A percentile compares a stretch with the other conserved stretches of the same genome.
Evolutionary conservation across 2,888 invertebrate species (phyloP).

Genomic region (Ptychoptera albimana): DNA sequence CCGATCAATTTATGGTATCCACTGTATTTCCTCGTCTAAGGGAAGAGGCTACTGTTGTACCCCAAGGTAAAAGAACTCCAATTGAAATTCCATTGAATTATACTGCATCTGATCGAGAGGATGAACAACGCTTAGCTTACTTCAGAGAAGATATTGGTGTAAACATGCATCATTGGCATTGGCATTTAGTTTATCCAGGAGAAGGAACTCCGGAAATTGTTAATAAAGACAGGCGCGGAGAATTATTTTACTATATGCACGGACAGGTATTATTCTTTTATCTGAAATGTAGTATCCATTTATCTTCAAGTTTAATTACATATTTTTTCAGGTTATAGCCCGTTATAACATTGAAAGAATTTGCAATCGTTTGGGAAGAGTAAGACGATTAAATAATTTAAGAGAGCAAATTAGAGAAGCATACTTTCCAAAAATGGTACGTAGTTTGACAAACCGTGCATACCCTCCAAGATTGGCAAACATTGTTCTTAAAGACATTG

Average conservation of each 20-base stretch:
- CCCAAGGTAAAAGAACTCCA: constrained; percentile 31
- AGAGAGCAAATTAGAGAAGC: constrained; percentile 18
- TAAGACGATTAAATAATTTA: constrained; percentile 16
- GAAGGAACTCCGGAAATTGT: constrained; percentile 40
- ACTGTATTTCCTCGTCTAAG: constrained; percentile 45
- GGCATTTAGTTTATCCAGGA: constrained; percentile 67
- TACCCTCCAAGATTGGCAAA: constrained; percentile 15
- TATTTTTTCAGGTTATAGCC: neutral
- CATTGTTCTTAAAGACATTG: constrained; percentile 13
- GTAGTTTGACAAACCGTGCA: constrained; percentile 12
- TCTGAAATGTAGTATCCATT: neutral
- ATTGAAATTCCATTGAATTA: constrained; percentile 49
- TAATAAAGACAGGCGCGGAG: constrained; percentile 57
- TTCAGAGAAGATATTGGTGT: constrained; percentile 70
- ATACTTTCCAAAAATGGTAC: constrained; percentile 22
- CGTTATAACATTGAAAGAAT: constrained; percentile 24
- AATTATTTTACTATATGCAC: constrained; percentile 70
- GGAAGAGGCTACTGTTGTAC: constrained; percentile 43
- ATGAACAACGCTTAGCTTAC: constrained; percentile 59
- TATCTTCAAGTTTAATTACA: neutral
- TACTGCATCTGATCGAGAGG: constrained; percentile 48
- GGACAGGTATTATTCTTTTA: constrained; percentile 21
- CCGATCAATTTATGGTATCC: constrained; percentile 58
- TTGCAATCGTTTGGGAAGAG: constrained; percentile 17
- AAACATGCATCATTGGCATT: constrained; percentile 83